phyloP scores from a whole-genome alignment of 1,140 invertebrate species.

The Ruditapes philippinarum region DNA sequence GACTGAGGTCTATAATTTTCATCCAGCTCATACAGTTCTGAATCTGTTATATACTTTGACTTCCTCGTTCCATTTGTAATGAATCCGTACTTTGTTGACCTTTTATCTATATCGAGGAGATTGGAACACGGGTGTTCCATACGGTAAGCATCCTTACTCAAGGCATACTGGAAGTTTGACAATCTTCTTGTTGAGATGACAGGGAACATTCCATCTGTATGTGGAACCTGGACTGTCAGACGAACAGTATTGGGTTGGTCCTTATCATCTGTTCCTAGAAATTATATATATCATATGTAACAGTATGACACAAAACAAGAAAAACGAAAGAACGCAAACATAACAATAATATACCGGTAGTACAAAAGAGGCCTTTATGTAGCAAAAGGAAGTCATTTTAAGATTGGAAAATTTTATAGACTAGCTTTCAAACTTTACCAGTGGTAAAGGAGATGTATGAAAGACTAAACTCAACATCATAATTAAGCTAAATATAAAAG shows the following conservation, averaged over 20 bases:
- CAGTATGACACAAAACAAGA: no score
- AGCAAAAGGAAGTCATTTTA: no score
- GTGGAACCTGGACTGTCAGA: conserved; percentile 85
- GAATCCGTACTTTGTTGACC: conserved; percentile 81
- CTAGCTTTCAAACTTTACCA: no score
- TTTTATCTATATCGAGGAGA: conserved; percentile 80
- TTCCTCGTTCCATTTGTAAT: conserved; percentile 82
- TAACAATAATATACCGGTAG: no score
- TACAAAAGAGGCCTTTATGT: no score
- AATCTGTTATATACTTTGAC: conserved; percentile 76
- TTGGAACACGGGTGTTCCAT: conserved; percentile 86
- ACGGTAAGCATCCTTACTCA: conserved; percentile 83
- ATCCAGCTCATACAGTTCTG: conserved; percentile 85
- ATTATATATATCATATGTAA: no score
- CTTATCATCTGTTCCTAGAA: conserved; percentile 80
- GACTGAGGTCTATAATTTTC: conserved; percentile 77
- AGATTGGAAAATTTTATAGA: no score
- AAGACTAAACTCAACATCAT: no score
- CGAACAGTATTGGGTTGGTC: conserved; percentile 83
- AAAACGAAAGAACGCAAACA: no score
- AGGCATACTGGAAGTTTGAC: conserved; percentile 86
- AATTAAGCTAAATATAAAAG: no score
- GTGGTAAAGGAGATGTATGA: no score
- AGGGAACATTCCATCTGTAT: conserved; percentile 86
- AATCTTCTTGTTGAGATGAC: conserved; percentile 84